phyloP scores from a whole-genome alignment of 2,797 vertebrate genomes.

The Delichon dasypus region DNA sequence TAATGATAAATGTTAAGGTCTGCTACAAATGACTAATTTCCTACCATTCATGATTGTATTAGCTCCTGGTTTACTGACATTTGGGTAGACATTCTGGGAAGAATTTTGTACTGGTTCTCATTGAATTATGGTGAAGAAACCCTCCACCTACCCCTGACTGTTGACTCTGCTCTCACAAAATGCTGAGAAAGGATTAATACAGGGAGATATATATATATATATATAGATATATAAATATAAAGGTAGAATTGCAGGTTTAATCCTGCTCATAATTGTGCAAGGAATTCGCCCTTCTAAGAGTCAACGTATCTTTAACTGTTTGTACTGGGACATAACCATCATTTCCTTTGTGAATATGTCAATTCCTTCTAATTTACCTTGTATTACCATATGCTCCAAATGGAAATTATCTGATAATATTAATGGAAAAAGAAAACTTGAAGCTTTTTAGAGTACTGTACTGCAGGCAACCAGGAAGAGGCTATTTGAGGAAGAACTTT shows the following conservation, averaged over 20 bases:
- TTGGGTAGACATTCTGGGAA: not conserved
- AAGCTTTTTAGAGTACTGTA: not conserved
- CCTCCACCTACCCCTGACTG: not conserved
- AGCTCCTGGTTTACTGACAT: not conserved
- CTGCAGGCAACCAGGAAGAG: not conserved
- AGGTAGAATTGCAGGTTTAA: not conserved
- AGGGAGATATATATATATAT: no score
- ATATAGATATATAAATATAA: no score
- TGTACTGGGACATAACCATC: not conserved
- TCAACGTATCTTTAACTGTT: not conserved
- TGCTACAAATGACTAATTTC: slow-evolving; percentile 3
- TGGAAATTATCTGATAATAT: not conserved
- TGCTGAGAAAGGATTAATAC: not conserved
- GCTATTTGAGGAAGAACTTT: not conserved
- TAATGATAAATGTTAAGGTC: slow-evolving; percentile 1
- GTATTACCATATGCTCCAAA: not conserved
- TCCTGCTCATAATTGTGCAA: not conserved
- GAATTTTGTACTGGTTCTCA: not conserved
- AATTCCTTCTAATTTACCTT: not conserved
- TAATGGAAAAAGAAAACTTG: not conserved
- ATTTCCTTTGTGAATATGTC: not conserved
- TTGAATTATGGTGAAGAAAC: not conserved
- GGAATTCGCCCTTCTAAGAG: not conserved
- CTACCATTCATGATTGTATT: not conserved
- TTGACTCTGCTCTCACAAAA: not conserved